A percentile compares a stretch with the other conserved stretches of the same genome.
These are phyloP conservation scores for Sylvilagus floridanus DNA, from an alignment of 2,797 vertebrate species.

Conservation along the genomic window DNA sequence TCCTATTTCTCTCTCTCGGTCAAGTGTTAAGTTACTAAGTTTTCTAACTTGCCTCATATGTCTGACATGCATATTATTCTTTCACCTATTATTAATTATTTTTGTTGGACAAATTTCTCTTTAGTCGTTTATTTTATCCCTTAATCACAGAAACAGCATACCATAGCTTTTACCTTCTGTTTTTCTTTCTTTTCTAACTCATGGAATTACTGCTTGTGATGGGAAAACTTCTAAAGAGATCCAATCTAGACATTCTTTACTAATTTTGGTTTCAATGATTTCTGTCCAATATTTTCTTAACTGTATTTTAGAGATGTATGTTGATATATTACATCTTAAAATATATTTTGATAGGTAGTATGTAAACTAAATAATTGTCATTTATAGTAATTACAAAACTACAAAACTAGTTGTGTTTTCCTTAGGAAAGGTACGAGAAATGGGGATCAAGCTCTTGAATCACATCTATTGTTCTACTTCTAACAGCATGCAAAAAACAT, in stretches of 20 bases:
- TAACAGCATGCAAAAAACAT: constrained; percentile 45
- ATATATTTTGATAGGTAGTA: background rate
- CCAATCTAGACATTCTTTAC: background rate
- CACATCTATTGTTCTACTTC: constrained; percentile 49
- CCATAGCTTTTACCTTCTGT: background rate
- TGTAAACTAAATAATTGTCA: background rate
- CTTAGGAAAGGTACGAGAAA: background rate
- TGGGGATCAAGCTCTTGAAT: background rate
- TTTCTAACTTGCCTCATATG: background rate
- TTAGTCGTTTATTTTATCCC: background rate
- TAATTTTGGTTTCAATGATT: background rate
- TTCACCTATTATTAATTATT: background rate
- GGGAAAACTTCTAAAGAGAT: background rate
- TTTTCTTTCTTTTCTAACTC: background rate
- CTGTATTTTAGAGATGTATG: background rate
- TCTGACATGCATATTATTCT: background rate
- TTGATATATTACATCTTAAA: constrained; percentile 18
- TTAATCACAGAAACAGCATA: background rate
- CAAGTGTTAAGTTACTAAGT: background rate
- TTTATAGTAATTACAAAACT: background rate
- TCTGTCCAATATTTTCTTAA: constrained; percentile 18
- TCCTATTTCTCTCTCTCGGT: background rate
- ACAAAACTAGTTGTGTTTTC: constrained; percentile 27
- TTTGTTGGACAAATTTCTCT: background rate
- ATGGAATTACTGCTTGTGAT: background rate